Percentiles rank a stretch among this genome's conserved stretches.
These are phyloP conservation scores for Proisotoma minuta DNA, from an alignment of 2,888 invertebrate genomes.

Conservation along the genomic window DNA sequence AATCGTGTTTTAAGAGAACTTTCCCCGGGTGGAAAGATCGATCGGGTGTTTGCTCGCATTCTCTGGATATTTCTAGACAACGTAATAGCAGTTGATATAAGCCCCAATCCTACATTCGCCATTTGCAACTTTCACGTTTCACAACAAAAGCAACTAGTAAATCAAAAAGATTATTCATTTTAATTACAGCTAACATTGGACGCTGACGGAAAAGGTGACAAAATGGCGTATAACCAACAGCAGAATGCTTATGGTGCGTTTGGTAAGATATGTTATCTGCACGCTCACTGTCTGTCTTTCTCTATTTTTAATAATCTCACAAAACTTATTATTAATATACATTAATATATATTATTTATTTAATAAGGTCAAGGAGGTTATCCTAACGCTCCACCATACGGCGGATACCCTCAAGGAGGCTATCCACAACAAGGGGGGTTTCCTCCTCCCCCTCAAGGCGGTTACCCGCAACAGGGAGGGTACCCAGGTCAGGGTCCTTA, in stretches of 20 bases:
- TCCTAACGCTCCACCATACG: conserved; percentile 9
- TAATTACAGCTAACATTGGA: too few relatives aligned
- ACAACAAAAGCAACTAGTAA: too few relatives aligned
- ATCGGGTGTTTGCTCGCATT: too few relatives aligned
- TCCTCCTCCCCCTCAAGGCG: conserved; percentile 4
- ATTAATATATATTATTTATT: neutral
- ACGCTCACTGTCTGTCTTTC: neutral
- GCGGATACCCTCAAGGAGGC: conserved; percentile 3
- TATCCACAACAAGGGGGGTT: conserved; percentile 10
- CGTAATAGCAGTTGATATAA: too few relatives aligned
- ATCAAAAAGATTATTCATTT: too few relatives aligned
- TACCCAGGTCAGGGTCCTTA: neutral
- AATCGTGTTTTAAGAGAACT: too few relatives aligned
- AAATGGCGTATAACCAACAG: conserved; percentile 19
- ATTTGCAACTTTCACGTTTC: too few relatives aligned
- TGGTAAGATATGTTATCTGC: conserved; percentile 7
- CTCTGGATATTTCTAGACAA: too few relatives aligned
- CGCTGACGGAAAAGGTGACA: too few relatives aligned
- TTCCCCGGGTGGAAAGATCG: too few relatives aligned
- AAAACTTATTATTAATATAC: neutral
- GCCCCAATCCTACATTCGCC: too few relatives aligned
- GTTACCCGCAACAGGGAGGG: neutral
- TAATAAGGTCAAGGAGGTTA: conserved; percentile 14
- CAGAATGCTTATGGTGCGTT: conserved; percentile 19
- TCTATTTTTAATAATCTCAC: too few relatives aligned